A percentile compares a stretch with the other conserved stretches of the same genome.
phyloP scores from a whole-genome alignment of 2,888 invertebrate genomes.

The Stictocephala bisonia region DNA sequence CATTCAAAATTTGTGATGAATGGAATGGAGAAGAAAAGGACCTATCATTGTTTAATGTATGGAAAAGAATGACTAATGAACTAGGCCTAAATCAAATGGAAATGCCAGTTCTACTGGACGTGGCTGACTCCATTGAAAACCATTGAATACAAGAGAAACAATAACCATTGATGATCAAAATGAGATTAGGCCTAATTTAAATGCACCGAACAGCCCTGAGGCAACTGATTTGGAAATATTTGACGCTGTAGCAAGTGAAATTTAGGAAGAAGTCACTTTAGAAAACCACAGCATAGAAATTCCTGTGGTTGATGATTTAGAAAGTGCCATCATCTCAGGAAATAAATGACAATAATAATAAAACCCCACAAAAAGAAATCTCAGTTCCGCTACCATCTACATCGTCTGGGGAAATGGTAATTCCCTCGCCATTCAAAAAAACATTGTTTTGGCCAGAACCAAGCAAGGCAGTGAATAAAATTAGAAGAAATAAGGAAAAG shows the following conservation, averaged over 20 bases:
- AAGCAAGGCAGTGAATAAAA: neutral
- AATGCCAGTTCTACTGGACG: neutral
- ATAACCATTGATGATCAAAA: neutral
- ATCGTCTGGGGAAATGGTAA: no score
- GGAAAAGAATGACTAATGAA: neutral
- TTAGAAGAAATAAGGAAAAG: neutral
- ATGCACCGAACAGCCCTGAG: no score
- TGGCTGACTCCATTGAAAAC: neutral
- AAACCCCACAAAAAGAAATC: neutral
- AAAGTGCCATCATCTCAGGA: neutral
- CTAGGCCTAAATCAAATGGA: neutral
- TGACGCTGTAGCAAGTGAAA: no score
- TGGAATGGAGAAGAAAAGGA: neutral
- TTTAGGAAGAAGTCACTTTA: no score
- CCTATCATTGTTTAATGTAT: neutral
- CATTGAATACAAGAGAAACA: neutral
- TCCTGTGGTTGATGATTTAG: no score
- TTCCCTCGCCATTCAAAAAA: slow-evolving; percentile 7
- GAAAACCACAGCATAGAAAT: no score
- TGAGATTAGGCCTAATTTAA: no score
- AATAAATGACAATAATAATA: neutral
- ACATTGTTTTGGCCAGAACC: neutral
- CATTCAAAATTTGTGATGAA: neutral
- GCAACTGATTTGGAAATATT: no score
- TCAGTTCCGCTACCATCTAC: no score